A percentile compares a stretch with the other conserved stretches of the same genome.
These are phyloP conservation scores for Drosophila prostipennis DNA, from an alignment of 2,888 invertebrate genomes.

Conservation along the genomic window DNA sequence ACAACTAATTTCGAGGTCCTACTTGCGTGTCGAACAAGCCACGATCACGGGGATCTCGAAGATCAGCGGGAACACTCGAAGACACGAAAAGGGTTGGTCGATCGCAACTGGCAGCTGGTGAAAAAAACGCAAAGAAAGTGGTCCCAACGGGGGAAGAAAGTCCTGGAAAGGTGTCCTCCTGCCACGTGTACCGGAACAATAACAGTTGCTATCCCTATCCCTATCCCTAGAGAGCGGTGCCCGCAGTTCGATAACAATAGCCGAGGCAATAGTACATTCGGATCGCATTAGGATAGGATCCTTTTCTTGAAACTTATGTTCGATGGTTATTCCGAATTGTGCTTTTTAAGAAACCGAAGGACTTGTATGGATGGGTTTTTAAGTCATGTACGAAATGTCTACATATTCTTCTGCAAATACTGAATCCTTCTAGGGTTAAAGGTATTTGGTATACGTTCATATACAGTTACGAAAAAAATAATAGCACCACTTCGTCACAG, in stretches of 20 bases:
- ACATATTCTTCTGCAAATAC: background rate
- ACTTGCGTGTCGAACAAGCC: conserved; percentile 43
- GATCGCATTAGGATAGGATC: background rate
- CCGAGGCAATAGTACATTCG: background rate
- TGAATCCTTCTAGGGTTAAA: background rate
- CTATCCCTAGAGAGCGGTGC: background rate
- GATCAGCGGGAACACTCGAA: conserved; percentile 27
- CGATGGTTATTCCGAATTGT: no score
- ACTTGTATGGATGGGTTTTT: background rate
- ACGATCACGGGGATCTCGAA: conserved; percentile 23
- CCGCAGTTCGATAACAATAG: conserved; percentile 1
- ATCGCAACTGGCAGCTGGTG: conserved; percentile 38
- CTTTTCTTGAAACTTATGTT: background rate
- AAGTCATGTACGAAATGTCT: no score
- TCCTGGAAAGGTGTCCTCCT: conserved; percentile 25
- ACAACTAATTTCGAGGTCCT: conserved; percentile 29
- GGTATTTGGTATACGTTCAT: no score
- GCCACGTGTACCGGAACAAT: conserved; percentile 33
- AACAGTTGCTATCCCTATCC: conserved; percentile 9
- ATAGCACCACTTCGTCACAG: no score
- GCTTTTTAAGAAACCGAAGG: no score
- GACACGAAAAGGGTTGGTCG: conserved; percentile 42
- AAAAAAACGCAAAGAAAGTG: conserved; percentile 40
- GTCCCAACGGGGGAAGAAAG: conserved; percentile 43
- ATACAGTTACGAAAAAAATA: no score